Conservation (phyloP, 2,888 invertebrate species). For the Cancer borealis region DNA sequence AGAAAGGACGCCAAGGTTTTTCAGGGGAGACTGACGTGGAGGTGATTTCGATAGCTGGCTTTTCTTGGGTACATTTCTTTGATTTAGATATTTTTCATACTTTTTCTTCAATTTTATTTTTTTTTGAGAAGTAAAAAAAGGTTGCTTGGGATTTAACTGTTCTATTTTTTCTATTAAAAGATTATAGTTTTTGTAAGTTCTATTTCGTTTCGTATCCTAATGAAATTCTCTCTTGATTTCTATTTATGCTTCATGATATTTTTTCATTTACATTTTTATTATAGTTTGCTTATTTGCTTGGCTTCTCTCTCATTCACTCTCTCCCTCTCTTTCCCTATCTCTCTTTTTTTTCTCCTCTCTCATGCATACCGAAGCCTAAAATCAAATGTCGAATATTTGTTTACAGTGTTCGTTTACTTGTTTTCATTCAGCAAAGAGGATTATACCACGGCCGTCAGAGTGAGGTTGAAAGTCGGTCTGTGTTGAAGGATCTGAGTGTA, state of each 20-base stretch:
- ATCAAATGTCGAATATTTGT: not conserved
- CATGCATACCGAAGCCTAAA: not conserved
- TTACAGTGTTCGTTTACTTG: not conserved
- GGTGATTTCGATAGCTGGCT: not conserved
- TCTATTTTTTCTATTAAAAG: too few relatives aligned
- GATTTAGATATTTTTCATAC: too few relatives aligned
- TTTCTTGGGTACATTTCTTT: conserved; percentile 18
- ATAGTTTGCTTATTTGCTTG: not conserved
- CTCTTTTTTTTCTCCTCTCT: not conserved
- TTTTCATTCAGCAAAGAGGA: not conserved
- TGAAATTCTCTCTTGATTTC: too few relatives aligned
- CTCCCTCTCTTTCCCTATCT: too few relatives aligned
- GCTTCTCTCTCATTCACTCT: not conserved
- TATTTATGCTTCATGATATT: too few relatives aligned
- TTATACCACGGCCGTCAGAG: not conserved
- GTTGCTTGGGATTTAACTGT: too few relatives aligned
- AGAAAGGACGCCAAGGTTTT: not conserved
- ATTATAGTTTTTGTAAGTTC: too few relatives aligned
- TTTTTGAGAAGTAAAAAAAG: too few relatives aligned
- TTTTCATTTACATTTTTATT: not conserved
- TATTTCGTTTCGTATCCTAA: too few relatives aligned
- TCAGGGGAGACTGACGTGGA: not conserved
- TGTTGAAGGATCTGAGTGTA: not conserved
- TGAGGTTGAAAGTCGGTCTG: not conserved
- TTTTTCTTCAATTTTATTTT: too few relatives aligned